Evolutionary conservation across 2,113 vertebrate species (phyloP).

Genomic region (Chascanopsetta lugubris): DNA sequence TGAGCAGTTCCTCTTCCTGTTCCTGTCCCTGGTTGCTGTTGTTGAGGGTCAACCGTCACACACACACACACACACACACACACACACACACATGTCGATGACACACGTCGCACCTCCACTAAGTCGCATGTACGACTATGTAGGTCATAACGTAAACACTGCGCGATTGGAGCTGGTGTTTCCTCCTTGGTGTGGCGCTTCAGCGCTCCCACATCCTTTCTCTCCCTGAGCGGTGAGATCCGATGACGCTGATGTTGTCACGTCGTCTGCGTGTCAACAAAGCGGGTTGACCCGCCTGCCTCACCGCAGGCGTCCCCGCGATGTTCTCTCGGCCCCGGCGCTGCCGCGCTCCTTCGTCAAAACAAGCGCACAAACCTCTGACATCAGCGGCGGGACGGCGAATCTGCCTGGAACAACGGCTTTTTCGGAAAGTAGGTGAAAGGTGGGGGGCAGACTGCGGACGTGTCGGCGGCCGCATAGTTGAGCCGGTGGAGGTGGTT

Average conservation of each 20-base stretch:
- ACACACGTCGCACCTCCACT: conserved; percentile 23
- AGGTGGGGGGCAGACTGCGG: conserved; percentile 34
- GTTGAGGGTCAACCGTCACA: conserved; percentile 44
- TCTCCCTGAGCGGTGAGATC: conserved; percentile 16
- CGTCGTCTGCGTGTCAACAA: conserved; percentile 69
- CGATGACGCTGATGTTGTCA: conserved; percentile 42
- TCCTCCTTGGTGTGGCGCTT: conserved; percentile 45
- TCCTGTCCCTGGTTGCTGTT: conserved; percentile 49
- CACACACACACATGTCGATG: background rate
- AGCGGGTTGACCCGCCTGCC: conserved; percentile 40
- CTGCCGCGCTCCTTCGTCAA: conserved; percentile 38
- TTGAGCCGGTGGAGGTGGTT: conserved; percentile 32
- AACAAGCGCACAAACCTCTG: conserved; percentile 21
- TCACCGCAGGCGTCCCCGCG: conserved; percentile 52
- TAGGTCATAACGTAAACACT: conserved; percentile 67
- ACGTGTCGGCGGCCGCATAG: conserved; percentile 56
- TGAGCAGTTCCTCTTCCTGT: conserved; percentile 72
- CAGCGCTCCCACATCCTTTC: conserved; percentile 64
- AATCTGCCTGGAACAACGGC: background rate
- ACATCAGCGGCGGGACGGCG: background rate
- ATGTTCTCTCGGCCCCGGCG: conserved; percentile 34
- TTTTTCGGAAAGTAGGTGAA: conserved; percentile 45
- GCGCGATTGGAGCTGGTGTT: conserved; percentile 56
- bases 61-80: background rate
- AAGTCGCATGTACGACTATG: conserved; percentile 41